Percentiles rank a stretch among this genome's conserved stretches.
Conservation (phyloP, 2,113 vertebrate species). For the Leuciscus idus region DNA sequence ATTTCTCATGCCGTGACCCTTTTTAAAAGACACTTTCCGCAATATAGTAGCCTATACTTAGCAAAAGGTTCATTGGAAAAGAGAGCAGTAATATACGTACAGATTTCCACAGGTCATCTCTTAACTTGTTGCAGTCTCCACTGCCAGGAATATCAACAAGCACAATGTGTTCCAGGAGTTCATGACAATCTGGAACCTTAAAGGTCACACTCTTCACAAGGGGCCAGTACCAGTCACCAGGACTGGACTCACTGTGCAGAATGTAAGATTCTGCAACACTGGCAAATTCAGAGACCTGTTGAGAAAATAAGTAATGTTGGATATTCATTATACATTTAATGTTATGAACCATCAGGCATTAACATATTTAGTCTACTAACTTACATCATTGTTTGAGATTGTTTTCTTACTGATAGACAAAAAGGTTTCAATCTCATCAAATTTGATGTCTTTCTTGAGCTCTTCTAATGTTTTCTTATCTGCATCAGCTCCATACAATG, state of each 20-base stretch:
- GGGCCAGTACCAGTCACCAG: not conserved
- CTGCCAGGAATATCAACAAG: conserved; percentile 14
- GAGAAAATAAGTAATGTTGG: not conserved
- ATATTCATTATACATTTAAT: too few relatives aligned
- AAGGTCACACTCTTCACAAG: conserved; percentile 2
- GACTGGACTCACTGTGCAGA: not conserved
- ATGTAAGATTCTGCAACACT: not conserved
- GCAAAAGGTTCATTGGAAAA: not conserved
- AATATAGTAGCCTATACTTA: too few relatives aligned
- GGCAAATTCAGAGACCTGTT: not conserved
- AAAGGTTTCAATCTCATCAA: conserved; percentile 7
- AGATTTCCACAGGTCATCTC: conserved; percentile 25
- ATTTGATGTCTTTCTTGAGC: not conserved
- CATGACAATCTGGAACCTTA: not conserved
- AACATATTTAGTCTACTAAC: not conserved
- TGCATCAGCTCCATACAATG: conserved; percentile 31
- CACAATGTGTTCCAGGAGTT: conserved; percentile 1
- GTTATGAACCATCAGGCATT: too few relatives aligned
- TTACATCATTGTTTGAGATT: conserved; percentile 10
- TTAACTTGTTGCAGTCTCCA: conserved; percentile 1
- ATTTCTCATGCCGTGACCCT: too few relatives aligned
- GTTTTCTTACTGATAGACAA: not conserved
- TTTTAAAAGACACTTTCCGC: too few relatives aligned
- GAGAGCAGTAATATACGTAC: not conserved
- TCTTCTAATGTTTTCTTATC: not conserved